Evolutionary conservation across 2,797 vertebrate genomes (phyloP), one percentile per base, ranked within the genome.

Genomic region (Parambassis ranga): DNA sequence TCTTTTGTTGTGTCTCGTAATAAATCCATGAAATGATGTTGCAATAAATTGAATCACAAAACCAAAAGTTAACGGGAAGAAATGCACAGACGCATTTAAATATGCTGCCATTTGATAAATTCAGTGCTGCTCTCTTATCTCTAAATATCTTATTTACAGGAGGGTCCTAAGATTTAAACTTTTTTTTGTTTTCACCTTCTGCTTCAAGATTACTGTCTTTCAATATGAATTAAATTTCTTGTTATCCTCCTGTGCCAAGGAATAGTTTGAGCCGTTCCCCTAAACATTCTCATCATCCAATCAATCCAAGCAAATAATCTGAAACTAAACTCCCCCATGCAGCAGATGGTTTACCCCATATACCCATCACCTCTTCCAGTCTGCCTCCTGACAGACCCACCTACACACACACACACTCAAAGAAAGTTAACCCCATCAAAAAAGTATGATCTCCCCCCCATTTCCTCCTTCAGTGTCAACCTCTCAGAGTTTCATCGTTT

Each of bases 341-440:
- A 48, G 38, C 31, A 22, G n/a, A 39, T 53, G 28, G 60, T 49
- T 41, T 19, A 6, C 41, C 43, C 39, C 38, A 23, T 36, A 36
- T 36, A 36, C 38, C 13, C 49, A 35, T 26, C 56, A 48, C 43
- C 43, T 57, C 24, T 35, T 8, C 37, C n/a, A n/a, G n/a, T n/a
- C 24, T 4, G 37, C 53, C 64, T 13, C 36, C 31, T 31, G 31
- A 28, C 26, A 50, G n/a, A 11, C 2, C 35, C 55, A 41, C 69
- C 62, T 41, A 56, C 71, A 70, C 72, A 50, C 36, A 66, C 36
- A 33, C 36, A 33, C 60, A 60, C 36, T 2, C 60, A 65, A 60
- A 81, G 56, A 82, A 63, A 77, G 75, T 82, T 79, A 83, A 87
- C 81, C 81, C 83, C 77, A 78, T 87, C 75, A 77, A 77, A 87